phyloP scores from a whole-genome alignment of 2,888 invertebrate species.

The Emmelina monodactyla region DNA sequence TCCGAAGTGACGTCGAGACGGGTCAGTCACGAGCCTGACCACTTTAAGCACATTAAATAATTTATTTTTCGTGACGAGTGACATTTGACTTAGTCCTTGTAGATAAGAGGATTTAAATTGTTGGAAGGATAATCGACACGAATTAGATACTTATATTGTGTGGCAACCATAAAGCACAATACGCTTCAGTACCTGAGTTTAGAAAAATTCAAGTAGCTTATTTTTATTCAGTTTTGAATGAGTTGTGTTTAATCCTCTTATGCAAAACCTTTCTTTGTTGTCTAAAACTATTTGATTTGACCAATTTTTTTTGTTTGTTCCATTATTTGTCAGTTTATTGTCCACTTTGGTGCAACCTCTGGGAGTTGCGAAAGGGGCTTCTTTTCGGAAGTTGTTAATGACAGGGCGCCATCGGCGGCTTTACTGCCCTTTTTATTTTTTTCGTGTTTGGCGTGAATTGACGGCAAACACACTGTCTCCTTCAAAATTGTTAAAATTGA shows the following conservation, averaged over 20 bases:
- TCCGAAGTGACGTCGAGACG: constrained; percentile 17
- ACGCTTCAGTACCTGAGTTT: not conserved
- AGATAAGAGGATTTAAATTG: constrained; percentile 28
- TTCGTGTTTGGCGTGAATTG: constrained; percentile 33
- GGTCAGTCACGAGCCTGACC: constrained; percentile 51
- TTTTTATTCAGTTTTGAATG: not conserved
- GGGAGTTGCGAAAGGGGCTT: constrained; percentile 40
- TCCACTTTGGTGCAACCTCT: constrained; percentile 36
- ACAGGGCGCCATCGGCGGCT: constrained; percentile 58
- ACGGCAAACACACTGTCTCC: constrained; percentile 20
- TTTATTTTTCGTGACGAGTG: constrained; percentile 48
- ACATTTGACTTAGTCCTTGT: constrained; percentile 27
- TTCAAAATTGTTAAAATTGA: constrained; percentile 11
- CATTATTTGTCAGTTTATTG: constrained; percentile 59
- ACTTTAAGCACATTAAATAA: constrained; percentile 50
- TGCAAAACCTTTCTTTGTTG: constrained; percentile 32
- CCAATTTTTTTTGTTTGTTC: constrained; percentile 26
- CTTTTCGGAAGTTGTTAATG: constrained; percentile 61
- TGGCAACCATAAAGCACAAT: too few relatives aligned
- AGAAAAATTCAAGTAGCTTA: too few relatives aligned
- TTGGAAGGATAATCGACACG: too few relatives aligned
- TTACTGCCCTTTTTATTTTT: constrained; percentile 33
- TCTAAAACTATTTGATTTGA: constrained; percentile 26
- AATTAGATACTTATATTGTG: too few relatives aligned
- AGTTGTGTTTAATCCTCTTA: not conserved